Conservation (phyloP, 2,888 invertebrate species). For the Muscina levida region DNA sequence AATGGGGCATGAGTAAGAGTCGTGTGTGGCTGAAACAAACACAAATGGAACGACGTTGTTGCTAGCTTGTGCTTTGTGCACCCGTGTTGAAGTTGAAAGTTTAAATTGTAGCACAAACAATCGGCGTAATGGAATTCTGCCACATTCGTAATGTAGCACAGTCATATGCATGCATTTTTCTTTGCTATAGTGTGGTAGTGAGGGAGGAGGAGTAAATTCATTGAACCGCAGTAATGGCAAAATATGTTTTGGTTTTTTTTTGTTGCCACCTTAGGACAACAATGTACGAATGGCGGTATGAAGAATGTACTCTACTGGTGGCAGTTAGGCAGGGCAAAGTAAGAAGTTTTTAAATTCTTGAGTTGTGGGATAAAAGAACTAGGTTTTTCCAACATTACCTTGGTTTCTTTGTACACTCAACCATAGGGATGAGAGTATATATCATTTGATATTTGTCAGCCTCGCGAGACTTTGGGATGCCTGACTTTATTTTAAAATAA, state of each 20-base stretch:
- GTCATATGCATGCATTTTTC: neutral
- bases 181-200: neutral
- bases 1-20: no score
- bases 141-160: neutral
- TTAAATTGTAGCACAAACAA: neutral
- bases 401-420: no score
- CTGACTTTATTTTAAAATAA: no score
- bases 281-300: slow-evolving; percentile 8
- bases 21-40: no score
- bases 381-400: no score
- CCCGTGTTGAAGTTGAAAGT: neutral
- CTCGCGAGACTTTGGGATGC: no score
- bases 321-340: neutral
- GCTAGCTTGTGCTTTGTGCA: no score
- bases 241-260: neutral
- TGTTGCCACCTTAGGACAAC: slow-evolving; percentile 2
- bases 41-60: no score
- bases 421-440: no score
- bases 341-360: neutral
- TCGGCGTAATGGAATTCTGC: neutral
- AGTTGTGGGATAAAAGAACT: no score
- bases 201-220: neutral
- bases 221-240: slow-evolving; percentile 1
- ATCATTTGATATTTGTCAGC: no score
- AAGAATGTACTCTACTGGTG: neutral